These are phyloP conservation scores for Sphenopsis melanotis DNA, from an alignment of 2,797 vertebrate genomes.

Conservation along the genomic window DNA sequence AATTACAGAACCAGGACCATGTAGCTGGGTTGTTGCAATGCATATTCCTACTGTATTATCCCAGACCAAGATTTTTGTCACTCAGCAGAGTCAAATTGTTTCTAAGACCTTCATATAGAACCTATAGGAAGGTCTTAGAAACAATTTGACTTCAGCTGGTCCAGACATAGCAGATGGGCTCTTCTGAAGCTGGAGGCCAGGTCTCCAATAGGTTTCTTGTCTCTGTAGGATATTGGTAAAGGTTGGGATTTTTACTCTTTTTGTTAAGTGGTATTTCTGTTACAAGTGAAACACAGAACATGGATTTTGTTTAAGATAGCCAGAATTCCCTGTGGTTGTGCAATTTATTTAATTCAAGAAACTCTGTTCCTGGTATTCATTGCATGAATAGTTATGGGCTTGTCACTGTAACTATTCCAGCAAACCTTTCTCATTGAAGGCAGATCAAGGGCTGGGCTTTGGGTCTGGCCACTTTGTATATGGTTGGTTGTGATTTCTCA, in stretches of 20 bases:
- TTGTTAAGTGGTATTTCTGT: not conserved
- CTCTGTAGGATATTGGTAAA: not conserved
- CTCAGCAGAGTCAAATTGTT: not conserved
- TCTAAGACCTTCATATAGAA: not conserved
- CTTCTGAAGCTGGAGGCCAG: not conserved
- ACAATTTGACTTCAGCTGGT: not conserved
- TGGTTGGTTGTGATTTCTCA: not conserved
- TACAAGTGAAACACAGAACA: not conserved
- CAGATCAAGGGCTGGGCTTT: not conserved
- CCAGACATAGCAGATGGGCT: rapidly evolving
- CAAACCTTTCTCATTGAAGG: not conserved
- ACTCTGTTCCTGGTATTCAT: not conserved
- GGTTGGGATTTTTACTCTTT: not conserved
- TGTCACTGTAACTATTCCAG: not conserved
- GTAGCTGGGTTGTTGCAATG: not conserved
- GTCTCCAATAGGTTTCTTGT: not conserved
- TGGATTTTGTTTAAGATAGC: not conserved
- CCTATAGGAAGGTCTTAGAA: too few species aligned
- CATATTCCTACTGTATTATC: not conserved
- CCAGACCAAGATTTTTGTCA: not conserved
- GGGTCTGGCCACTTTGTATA: not conserved
- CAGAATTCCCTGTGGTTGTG: not conserved
- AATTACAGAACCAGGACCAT: not conserved
- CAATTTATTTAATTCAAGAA: not conserved
- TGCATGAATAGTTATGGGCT: not conserved